Base-by-base conservation (phyloP, 2,113 vertebrate species). In the Pomatostomus ruficeps region DNA sequence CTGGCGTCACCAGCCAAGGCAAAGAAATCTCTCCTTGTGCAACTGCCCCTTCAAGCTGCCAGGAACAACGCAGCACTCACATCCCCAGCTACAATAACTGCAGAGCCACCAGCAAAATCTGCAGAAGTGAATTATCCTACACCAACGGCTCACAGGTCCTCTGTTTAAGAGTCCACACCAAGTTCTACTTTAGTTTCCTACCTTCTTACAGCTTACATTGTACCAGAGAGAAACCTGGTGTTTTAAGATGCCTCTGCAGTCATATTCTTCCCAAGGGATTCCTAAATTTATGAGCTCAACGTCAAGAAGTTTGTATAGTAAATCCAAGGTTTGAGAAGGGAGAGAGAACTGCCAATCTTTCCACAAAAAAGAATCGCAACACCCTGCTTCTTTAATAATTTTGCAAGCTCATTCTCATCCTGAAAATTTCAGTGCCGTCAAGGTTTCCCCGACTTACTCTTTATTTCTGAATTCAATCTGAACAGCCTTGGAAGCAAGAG, bases 401-500 rank as follows among this genome's bases (percentile, higher is more conserved):
- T n/a, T 28, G 65, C 79, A 88, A 58, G 71, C 85, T 82, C 70
- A 38, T 52, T 67, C 61, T 86, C 67, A 70, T 62, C 46, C 78
- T 75, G 85, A 78, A 88, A 72, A 91, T 83, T 72, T 83, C 72
- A 66, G 75, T 28, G 29, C 46, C 66, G 81, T 24, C 52, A 40
- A 35, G 59, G 70, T 72, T 79, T 48, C 58, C 75, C 92, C 26
- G 65, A 52, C 71, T 89, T 81, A 71, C 45, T 87, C 68, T 75
- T 62, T 83, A 42, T 65, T 81, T 87, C 77, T 72, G 58, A 91
- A 91, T 91, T 89, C 74, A 89, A 49, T 36, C 75, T 63, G 66
- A 85, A 85, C 62, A 91, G 70, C 61, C 73, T 91, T 57, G 65
- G 73, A 91, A 94, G 78, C 66, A 89, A 66, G 82, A 85, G 86